phyloP scores from a whole-genome alignment of 1,140 invertebrate species.

The roundworm (Caenorhabditis elegans) region WBcel235 BX284606.5:7283001-7283500 shows the following conservation, averaged over 20 bases:
- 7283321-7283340: too few relatives aligned
- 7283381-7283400: background rate
- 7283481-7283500: background rate
- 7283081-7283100: conserved; percentile 24
- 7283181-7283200: background rate
- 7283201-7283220: background rate
- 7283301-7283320: background rate
- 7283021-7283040: background rate
- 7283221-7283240: conserved; percentile 15
- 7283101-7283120: conserved; percentile 18
- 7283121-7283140: background rate
- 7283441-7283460: background rate
- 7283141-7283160: conserved; percentile 17
- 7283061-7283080: background rate
- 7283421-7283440: background rate
- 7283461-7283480: background rate
- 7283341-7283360: too few relatives aligned
- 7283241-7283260: conserved; percentile 9
- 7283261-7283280: background rate
- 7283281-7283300: background rate
- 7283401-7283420: background rate
- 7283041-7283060: background rate
- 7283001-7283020: too few relatives aligned
- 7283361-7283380: too few relatives aligned
- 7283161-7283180: background rate